Base-by-base conservation (phyloP, 2,888 invertebrate genomes). In the Ichneumoninae sp. region DNA sequence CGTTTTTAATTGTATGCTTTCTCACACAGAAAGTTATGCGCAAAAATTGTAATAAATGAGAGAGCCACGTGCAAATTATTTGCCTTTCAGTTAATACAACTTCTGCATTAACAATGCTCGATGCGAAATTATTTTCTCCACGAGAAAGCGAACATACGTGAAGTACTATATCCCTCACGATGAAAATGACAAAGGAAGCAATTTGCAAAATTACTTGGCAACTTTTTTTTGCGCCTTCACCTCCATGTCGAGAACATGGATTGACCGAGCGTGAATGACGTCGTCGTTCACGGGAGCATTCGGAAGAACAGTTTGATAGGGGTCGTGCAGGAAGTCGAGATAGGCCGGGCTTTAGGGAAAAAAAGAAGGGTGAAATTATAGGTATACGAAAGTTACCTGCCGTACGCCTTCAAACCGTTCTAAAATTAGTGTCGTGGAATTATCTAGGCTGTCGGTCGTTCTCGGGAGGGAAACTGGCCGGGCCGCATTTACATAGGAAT, bases 401-500 rank as follows among this genome's bases (percentile, higher is more conserved):
- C 60, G 78, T 70, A 44, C 60, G 36, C 19, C 52, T 33, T n/a
- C 10, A 54, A 70, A 83, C 73, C 87, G 68, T 87, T 83, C 87
- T 84, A 86, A 88, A 89, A 88, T 89, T 90, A 90, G 87, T 85
- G 84, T 71, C 84, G 86, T 85, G 82, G 87, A 88, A 87, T 88
- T 86, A 87, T 88, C 88, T 82, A 82, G 84, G 83, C 73, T 86
- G 83, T 87, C 77, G 81, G 85, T 86, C 75, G 75, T 69, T 52
- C 50, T 65, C 47, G 83, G 52, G 68, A 47, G 44, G 57, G 57
- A 57, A 54, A 13, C 54, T 77, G 66, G 74, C 79, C 76, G 52
- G 78, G 33, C 71, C 77, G 81, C 82, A 89, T 90, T 90, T 91
- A 89, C 91, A 91, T 91, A 89, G 90, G 85, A 90, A 91, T 88